These are phyloP conservation scores for Drosophila yooni DNA, from an alignment of 2,888 invertebrate genomes.

Conservation along the genomic window DNA sequence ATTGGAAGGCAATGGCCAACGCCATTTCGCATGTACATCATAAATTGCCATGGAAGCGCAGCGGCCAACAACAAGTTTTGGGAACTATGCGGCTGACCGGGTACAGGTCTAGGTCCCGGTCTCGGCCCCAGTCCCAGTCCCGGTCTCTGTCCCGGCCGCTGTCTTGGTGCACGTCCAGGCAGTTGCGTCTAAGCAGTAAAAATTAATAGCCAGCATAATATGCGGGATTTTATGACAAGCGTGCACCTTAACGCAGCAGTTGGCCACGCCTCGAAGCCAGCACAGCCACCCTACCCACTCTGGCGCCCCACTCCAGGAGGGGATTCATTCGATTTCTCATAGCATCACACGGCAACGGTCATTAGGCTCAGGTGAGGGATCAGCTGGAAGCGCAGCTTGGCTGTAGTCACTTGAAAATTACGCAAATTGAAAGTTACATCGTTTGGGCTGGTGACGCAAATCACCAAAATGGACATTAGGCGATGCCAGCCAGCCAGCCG, in stretches of 20 bases:
- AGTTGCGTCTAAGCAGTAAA: conserved; percentile 74
- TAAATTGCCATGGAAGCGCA: conserved; percentile 68
- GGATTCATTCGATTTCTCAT: conserved; percentile 51
- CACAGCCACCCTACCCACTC: conserved; percentile 6
- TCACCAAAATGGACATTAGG: conserved; percentile 52
- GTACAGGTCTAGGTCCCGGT: conserved; percentile 4
- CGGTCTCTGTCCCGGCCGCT: not conserved
- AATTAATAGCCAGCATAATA: conserved; percentile 83
- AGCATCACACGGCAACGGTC: conserved; percentile 61
- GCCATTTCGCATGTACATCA: conserved; percentile 72
- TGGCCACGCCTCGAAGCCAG: conserved; percentile 48
- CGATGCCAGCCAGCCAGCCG: not conserved
- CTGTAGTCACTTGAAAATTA: conserved; percentile 68
- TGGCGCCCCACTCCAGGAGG: conserved; percentile 5
- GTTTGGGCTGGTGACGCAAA: conserved; percentile 49
- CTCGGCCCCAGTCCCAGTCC: not conserved
- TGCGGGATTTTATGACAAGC: conserved; percentile 81
- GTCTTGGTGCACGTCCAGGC: conserved; percentile 11
- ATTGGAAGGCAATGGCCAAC: conserved; percentile 26
- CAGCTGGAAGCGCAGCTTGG: conserved; percentile 58
- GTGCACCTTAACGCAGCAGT: conserved; percentile 73
- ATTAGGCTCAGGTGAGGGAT: conserved; percentile 77
- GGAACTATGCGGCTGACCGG: conserved; percentile 19
- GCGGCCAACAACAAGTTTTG: conserved; percentile 32
- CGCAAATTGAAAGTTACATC: conserved; percentile 80